Percentiles rank a stretch among this genome's conserved stretches.
Evolutionary conservation across 2,113 vertebrate species (phyloP).

Genomic region (Colossoma macropomum): DNA sequence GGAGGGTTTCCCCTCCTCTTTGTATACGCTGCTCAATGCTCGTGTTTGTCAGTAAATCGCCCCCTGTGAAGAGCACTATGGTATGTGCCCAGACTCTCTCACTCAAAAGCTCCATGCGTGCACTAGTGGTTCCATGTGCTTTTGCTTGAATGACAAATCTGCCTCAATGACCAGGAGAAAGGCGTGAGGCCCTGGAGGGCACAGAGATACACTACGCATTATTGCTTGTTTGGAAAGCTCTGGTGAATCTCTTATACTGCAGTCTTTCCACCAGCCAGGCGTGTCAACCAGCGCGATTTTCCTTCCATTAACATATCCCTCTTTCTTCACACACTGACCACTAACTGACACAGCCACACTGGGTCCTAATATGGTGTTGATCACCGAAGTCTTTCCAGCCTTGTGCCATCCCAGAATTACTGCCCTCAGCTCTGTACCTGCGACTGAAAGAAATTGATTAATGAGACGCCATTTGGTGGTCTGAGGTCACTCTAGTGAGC

Average conservation of each 20-base stretch:
- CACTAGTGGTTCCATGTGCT: not conserved
- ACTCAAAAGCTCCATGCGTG: slow-evolving; percentile 5
- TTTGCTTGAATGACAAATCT: not conserved
- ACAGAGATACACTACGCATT: not conserved
- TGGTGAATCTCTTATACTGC: not conserved
- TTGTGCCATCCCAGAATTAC: not conserved
- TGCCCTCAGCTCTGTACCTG: not conserved
- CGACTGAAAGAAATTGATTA: too few relatives aligned
- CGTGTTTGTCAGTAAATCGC: not conserved
- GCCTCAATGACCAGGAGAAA: not conserved
- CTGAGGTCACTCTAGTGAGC: too few relatives aligned
- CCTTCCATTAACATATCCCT: not conserved
- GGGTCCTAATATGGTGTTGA: not conserved
- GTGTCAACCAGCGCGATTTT: slow-evolving; percentile 16
- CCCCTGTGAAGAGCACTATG: slow-evolving; percentile 21
- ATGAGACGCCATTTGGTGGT: too few relatives aligned
- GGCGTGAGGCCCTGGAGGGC: slow-evolving; percentile 5
- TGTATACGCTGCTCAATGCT: not conserved
- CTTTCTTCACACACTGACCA: slow-evolving; percentile 6
- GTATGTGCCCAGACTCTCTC: slow-evolving; percentile 6
- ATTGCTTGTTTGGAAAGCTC: slow-evolving; percentile 22
- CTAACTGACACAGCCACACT: not conserved
- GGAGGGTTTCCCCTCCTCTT: not conserved
- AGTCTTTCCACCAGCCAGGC: slow-evolving; percentile 26
- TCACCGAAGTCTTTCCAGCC: slow-evolving; percentile 8